Evolutionary conservation across 2,797 vertebrate genomes (phyloP), one percentile per base, ranked within the genome.

Genomic region (Orientallactaga sibirica): DNA sequence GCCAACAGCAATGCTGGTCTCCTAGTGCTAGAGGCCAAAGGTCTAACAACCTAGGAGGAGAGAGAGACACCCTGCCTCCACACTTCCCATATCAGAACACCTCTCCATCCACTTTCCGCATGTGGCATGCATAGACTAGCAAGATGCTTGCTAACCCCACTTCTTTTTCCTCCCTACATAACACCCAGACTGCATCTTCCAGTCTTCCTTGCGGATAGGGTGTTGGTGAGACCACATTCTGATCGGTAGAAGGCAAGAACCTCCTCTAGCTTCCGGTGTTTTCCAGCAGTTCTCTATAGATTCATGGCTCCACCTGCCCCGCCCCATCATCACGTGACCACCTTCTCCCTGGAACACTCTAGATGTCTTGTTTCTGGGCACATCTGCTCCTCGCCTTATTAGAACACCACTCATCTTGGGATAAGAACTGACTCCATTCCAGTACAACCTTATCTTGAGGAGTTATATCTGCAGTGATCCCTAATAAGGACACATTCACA

Each of bases 241-340:
- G 55, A 58, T 58, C 14, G 15, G 55, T 16, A 16, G 9, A 58
- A 58, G 55, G 55, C 14, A 58, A 12, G 55, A 58, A 37, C 43
- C n/a, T 37, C 22, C 76, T 80, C 22, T 15, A 15, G 62, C 16
- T 22, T 3, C 14, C 4, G 14, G 16, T 24, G 8, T 71, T 73
- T 41, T 9, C n/a, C 19, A 19, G 22, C 20, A 55, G 4, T 64
- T 5, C 25, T 27, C 61, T 37, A 19, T 11, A 4, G 33, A 24
- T 11, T 9, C 0, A 0, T 58, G 0, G 0, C 62, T 90, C 61
- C 14, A 5, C 14, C n/a, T 16, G 11, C 33, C 83, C 33, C 3
- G 18, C 73, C 0, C 20, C 4, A 20, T 58, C 61, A 7, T 29
- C 64, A 16, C n/a, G 0, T 2, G 37, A 15, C 64, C 20, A 20